Percentiles rank a stretch among this genome's conserved stretches.
These are phyloP conservation scores for Macheiramphus alcinus DNA, from an alignment of 2,113 vertebrate genomes.

Conservation along the genomic window DNA sequence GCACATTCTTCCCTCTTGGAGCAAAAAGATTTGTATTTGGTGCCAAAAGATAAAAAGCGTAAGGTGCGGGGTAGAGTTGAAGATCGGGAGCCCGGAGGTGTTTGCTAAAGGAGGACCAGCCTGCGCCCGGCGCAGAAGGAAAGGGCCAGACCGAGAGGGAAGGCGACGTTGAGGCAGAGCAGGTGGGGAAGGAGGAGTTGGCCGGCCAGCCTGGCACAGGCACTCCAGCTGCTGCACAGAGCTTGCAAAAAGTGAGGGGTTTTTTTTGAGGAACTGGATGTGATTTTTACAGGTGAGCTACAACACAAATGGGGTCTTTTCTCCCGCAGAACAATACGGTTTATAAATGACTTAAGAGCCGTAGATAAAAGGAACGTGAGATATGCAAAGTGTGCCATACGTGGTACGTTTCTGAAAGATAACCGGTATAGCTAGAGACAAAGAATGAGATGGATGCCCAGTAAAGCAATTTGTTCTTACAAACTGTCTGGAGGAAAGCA, in stretches of 20 bases:
- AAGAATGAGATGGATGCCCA: not conserved
- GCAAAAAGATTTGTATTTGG: not conserved
- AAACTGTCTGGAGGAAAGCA: not conserved
- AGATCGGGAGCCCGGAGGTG: not conserved
- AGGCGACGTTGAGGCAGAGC: not conserved
- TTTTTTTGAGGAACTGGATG: not conserved
- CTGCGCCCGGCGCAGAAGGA: not conserved
- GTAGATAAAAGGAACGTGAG: not conserved
- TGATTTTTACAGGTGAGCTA: not conserved
- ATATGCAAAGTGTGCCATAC: not conserved
- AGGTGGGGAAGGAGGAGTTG: not conserved
- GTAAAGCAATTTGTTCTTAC: not conserved
- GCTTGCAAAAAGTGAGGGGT: not conserved
- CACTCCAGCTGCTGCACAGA: not conserved
- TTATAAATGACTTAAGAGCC: not conserved
- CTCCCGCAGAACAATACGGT: not conserved
- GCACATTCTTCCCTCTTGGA: not conserved
- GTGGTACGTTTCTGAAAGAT: not conserved
- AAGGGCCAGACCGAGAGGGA: not conserved
- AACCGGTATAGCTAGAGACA: not conserved
- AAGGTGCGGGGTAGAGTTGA: fast-evolving
- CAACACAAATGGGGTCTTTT: not conserved
- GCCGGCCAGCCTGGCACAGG: not conserved
- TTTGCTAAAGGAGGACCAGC: not conserved
- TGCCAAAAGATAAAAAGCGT: not conserved